phyloP scores from a whole-genome alignment of 2,797 vertebrate species.

The Ptychadena robeensis region DNA sequence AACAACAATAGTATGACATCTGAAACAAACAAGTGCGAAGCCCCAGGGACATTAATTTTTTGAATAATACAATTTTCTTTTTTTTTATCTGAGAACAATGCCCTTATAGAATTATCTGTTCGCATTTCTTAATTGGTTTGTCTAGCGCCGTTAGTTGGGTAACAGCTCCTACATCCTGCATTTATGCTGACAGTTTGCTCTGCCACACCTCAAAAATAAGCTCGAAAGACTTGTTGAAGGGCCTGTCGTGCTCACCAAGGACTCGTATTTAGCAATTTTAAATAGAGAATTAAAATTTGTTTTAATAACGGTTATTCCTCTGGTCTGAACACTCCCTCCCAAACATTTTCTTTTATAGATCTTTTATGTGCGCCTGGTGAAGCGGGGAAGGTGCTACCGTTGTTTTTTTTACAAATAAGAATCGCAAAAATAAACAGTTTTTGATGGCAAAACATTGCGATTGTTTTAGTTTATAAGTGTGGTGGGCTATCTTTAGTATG shows the following conservation, averaged over 20 bases:
- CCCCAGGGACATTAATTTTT: constrained; percentile 44
- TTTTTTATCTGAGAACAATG: constrained; percentile 49
- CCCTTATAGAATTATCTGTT: constrained; percentile 54
- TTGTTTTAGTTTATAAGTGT: background rate
- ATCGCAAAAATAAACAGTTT: constrained; percentile 3
- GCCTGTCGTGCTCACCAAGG: constrained; percentile 51
- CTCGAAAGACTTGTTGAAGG: constrained; percentile 44
- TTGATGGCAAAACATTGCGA: constrained; percentile 19
- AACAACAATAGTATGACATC: constrained; percentile 50
- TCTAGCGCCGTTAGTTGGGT: constrained; percentile 41
- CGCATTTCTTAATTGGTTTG: constrained; percentile 53
- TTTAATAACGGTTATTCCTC: constrained; percentile 59
- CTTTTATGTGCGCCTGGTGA: constrained; percentile 54
- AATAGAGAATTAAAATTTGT: constrained; percentile 58
- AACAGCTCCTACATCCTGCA: constrained; percentile 41
- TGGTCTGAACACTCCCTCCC: constrained; percentile 32
- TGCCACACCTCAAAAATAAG: constrained; percentile 28
- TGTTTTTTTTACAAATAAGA: constrained; percentile 7
- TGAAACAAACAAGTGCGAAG: constrained; percentile 42
- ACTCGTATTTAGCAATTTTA: constrained; percentile 58
- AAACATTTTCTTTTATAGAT: constrained; percentile 53
- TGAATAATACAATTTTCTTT: constrained; percentile 30
- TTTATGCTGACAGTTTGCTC: constrained; percentile 48
- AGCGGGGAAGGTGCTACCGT: constrained; percentile 33
- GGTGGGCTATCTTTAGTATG: background rate